Evolutionary conservation across 2,888 invertebrate genomes (phyloP), one percentile per base, ranked within the genome.

Genomic region (Subacronicta megacephala): DNA sequence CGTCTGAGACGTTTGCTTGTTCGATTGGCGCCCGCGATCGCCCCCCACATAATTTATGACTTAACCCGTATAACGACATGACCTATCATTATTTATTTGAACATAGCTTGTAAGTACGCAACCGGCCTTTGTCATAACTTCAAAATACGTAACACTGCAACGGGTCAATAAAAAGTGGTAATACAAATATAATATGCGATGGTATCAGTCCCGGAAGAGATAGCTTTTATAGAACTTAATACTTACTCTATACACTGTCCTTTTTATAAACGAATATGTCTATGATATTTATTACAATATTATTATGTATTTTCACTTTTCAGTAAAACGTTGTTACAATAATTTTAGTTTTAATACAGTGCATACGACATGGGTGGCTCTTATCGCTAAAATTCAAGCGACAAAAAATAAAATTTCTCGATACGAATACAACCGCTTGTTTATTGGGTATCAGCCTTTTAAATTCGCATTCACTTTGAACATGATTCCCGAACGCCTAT

Each of bases 21-120:
- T 76, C 75, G 80, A 82, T 82, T 73, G 80, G 79, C 81, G 81
- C 80, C 78, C 80, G 80, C 77, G 78, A 81, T 85, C 78, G 81
- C 80, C 82, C 73, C 83, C 77, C 75, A 77, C 78, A 83, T 83
- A 82, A 89, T 87, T 90, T 88, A 88, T 84, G 78, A 81, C 79
- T 84, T 80, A 79, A 85, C 85, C 84, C 87, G 83, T 85, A 87
- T 85, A 82, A 79, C 80, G 64, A 80, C 76, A 81, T 80, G 82
- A 84, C 81, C 83, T 85, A 80, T 77, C 81, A 86, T 86, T 87
- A 83, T 87, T 86, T 87, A 83, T 87, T 87, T 80, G 75, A 83
- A 81, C 80, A 75, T 65, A 56, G 64, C 62, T 71, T 59, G 60
- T 29, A 65, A 36, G 49, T 16, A n/a, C 41, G 41, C 51, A 15